phyloP scores from a whole-genome alignment of 37 sponge, comb jelly and placozoan genomes.

The Tethya wilhelma region DNA sequence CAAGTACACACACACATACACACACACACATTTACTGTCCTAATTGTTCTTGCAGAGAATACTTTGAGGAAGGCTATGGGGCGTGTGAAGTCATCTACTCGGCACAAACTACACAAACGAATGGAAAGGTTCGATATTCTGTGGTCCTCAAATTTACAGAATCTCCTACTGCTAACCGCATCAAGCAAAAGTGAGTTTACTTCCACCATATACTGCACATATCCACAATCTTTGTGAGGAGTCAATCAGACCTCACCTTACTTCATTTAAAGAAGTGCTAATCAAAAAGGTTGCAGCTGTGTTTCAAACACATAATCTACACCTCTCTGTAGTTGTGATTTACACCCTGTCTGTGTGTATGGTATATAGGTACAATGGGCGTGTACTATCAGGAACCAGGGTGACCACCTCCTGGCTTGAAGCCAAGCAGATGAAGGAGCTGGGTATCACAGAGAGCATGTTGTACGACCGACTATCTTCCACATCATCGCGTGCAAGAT shows the following conservation, averaged over 20 bases:
- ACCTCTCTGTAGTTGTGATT: neutral
- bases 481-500: too few relatives aligned
- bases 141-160: conserved; percentile 17
- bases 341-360: neutral
- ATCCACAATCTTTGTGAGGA: neutral
- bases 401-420: conserved; percentile 34
- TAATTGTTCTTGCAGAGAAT: neutral
- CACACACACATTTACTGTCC: neutral
- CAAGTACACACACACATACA: too few relatives aligned
- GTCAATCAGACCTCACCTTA: too few relatives aligned
- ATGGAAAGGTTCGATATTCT: neutral
- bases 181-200: conserved; percentile 41
- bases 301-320: neutral
- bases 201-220: neutral
- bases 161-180: conserved; percentile 20
- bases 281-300: too few relatives aligned
- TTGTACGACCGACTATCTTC: neutral
- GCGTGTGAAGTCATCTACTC: conserved; percentile 7
- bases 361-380: conserved; percentile 39
- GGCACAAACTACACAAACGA: neutral
- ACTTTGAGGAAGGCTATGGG: conserved; percentile 20
- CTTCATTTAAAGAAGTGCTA: too few relatives aligned
- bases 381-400: neutral
- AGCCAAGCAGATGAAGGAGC: conserved; percentile 3
- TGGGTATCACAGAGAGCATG: neutral